Base-by-base conservation (phyloP, 2,888 invertebrate species). In the Cantharis lateralis region DNA sequence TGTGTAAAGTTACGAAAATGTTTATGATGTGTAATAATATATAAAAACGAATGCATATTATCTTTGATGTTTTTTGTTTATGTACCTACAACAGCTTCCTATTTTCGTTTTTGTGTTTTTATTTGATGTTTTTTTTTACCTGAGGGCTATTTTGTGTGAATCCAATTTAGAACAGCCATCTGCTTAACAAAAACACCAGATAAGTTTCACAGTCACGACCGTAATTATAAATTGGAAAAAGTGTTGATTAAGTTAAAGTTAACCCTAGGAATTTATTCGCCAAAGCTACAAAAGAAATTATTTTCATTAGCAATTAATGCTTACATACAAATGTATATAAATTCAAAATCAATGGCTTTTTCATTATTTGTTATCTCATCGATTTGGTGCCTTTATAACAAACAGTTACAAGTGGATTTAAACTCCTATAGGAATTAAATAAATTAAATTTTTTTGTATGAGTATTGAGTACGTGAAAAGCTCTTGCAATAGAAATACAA, bases 241-340 rank as follows among this genome's bases (percentile, higher is more conserved):
- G 78, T 81, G 80, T 48, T 48, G 48, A 48, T 81, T 81, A 80
- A 81, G 80, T 79, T 80, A 81, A 81, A 80, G 80, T 77, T 77
- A 78, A 80, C 79, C 80, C 79, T 79, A 77, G 79, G 81, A 80
- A 48, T 48, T 48, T 48, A 48, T 48, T 7, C 9, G 7, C 48
- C 48, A 5, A 7, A 5, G 1, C n/a, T 48, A n/a, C 48, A n/a
- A 48, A 48, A 1, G 0, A 48, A 48, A n/a, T 24, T 24, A 24
- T 48, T 48, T 48, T 48, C 5, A 48, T 48, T 48, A 2, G 48
- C n/a, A 48, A 48, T 48, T 48, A 48, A 48, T 48, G 48, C 7
- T 10, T 28, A 26, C 10, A 0, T 26, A 28, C 10, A 10, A 10
- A 28, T 9, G n/a, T 9, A n/a, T 48, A n/a, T 48, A n/a, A 48